Evolutionary conservation across 2,888 invertebrate genomes (phyloP).

Genomic region (Noctua janthina): DNA sequence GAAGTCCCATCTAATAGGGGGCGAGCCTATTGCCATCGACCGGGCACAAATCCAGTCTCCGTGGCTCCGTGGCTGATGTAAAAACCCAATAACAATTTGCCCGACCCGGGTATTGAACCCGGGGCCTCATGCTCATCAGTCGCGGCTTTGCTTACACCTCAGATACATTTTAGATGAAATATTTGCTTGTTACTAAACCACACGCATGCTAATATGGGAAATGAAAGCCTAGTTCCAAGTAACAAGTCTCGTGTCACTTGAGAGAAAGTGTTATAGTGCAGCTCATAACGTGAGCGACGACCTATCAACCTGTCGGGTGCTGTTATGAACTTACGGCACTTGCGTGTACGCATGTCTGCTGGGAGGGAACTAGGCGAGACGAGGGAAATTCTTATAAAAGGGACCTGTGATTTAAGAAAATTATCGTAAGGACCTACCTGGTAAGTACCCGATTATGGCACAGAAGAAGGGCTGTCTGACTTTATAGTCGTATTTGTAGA

Average conservation of each 20-base stretch:
- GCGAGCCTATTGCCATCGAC: no score
- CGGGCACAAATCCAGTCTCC: no score
- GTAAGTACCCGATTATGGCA: neutral
- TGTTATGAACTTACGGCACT: constrained; percentile 61
- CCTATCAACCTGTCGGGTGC: constrained; percentile 53
- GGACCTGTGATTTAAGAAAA: neutral
- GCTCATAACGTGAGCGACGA: constrained; percentile 30
- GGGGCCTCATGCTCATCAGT: no score
- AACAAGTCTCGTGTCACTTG: constrained; percentile 18
- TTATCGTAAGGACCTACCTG: neutral
- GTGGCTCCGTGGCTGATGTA: no score
- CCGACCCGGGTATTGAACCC: no score
- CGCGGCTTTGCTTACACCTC: neutral
- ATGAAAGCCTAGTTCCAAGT: constrained; percentile 46
- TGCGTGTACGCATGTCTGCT: constrained; percentile 35
- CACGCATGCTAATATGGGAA: constrained; percentile 33
- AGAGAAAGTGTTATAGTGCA: constrained; percentile 51
- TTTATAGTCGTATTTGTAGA: neutral
- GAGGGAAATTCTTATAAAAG: neutral
- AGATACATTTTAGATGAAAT: neutral
- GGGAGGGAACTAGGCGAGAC: constrained; percentile 35
- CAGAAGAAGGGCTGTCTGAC: neutral
- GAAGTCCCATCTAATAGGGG: no score
- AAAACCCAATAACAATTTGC: no score
- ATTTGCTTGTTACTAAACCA: neutral